phyloP scores from a whole-genome alignment of 2,113 vertebrate genomes.

The Pelecanoides urinatrix region DNA sequence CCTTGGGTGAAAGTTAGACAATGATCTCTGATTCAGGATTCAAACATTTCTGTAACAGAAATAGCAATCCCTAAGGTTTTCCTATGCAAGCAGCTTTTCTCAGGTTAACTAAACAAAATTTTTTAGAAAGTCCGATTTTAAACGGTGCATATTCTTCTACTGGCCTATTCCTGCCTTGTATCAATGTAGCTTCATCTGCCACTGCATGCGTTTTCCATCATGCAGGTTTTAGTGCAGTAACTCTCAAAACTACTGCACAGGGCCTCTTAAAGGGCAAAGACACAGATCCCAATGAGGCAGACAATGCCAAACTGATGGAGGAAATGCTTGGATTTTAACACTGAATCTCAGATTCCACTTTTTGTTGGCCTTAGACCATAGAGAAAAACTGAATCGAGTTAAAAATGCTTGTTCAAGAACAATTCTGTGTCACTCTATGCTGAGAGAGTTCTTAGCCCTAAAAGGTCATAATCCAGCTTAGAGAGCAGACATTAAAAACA shows the following conservation, averaged over 20 bases:
- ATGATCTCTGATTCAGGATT: not conserved
- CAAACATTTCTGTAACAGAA: not conserved
- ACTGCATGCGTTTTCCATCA: not conserved
- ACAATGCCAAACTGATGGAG: not conserved
- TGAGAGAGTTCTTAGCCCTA: not conserved
- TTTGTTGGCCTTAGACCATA: not conserved
- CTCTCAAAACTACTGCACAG: not conserved
- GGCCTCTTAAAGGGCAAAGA: not conserved
- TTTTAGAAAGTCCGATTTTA: not conserved
- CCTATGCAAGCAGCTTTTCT: not conserved
- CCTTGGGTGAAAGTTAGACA: not conserved
- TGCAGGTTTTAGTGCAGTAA: not conserved
- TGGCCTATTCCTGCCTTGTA: not conserved
- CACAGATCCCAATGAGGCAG: not conserved
- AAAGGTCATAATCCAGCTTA: not conserved
- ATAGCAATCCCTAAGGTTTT: not conserved
- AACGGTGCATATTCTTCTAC: not conserved
- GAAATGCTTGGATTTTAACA: not conserved
- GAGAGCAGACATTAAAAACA: not conserved
- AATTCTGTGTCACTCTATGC: not conserved
- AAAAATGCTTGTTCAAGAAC: not conserved
- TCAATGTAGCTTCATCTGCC: not conserved
- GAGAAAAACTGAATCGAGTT: not conserved
- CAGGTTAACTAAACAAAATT: not conserved
- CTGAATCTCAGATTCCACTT: not conserved